phyloP scores from a whole-genome alignment of 2,888 invertebrate genomes.

The Acronicta leporina region DNA sequence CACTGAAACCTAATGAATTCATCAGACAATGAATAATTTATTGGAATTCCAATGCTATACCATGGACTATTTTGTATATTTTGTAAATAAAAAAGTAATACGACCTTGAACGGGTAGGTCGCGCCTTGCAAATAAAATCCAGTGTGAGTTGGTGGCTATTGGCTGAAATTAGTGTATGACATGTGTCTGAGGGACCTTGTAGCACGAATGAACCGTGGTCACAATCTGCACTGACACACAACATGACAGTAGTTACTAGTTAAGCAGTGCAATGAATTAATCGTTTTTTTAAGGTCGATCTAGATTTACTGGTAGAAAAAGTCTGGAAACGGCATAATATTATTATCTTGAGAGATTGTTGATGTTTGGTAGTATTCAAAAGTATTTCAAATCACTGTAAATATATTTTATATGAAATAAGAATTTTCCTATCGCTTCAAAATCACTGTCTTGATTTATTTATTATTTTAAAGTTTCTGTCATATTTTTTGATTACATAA shows the following conservation, averaged over 20 bases:
- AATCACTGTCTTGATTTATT: too few species aligned
- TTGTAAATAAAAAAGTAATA: constrained; percentile 16
- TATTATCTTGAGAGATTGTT: too few species aligned
- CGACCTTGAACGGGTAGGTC: constrained; percentile 28
- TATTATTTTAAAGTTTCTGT: too few species aligned
- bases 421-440: too few species aligned
- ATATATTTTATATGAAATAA: too few species aligned
- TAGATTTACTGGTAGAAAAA: neutral
- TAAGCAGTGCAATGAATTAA: too few species aligned
- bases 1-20: constrained; percentile 22
- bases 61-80: constrained; percentile 10
- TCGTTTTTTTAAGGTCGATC: neutral
- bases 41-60: constrained; percentile 9
- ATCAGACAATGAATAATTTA: constrained; percentile 21
- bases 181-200: constrained; percentile 31
- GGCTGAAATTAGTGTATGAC: constrained; percentile 40
- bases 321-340: neutral
- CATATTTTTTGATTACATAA: too few species aligned
- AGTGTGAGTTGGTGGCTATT: constrained; percentile 34
- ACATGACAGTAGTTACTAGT: too few species aligned
- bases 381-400: too few species aligned
- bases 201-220: constrained; percentile 17
- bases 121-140: constrained; percentile 36
- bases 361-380: too few species aligned
- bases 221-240: neutral